Percentiles rank a stretch among this genome's conserved stretches.
Evolutionary conservation across 2,113 vertebrate species (phyloP).

Genomic region (Sinocyclocheilus grahami): DNA sequence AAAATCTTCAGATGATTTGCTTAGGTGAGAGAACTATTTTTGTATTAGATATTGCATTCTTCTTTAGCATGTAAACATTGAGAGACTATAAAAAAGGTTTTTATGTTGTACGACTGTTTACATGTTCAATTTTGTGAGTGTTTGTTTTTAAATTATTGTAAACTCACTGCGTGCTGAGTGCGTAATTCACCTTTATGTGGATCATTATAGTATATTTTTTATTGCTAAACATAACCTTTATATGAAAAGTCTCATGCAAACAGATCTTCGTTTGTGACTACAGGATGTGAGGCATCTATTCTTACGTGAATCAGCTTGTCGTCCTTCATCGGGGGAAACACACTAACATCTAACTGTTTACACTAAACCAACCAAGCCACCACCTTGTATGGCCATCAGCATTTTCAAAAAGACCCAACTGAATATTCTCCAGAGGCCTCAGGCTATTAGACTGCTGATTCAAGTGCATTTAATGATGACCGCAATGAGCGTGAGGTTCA

Average conservation of each 20-base stretch:
- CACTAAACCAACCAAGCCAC: constrained; percentile 32
- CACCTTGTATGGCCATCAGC: constrained; percentile 67
- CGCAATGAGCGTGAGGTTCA: neutral
- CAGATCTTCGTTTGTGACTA: neutral
- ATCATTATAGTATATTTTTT: neutral
- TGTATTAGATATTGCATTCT: constrained; percentile 16
- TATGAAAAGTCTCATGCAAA: neutral
- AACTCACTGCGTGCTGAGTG: neutral
- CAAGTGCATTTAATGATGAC: constrained; percentile 54
- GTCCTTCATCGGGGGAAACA: too few relatives aligned
- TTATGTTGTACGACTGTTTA: neutral
- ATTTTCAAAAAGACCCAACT: neutral
- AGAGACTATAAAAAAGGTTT: neutral
- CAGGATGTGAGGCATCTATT: constrained; percentile 10
- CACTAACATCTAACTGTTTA: constrained; percentile 58
- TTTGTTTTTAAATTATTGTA: neutral
- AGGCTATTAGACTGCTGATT: constrained; percentile 62
- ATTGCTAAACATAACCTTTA: constrained; percentile 35
- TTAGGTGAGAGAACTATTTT: neutral
- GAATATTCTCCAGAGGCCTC: neutral
- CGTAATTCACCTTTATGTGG: neutral
- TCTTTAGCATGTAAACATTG: neutral
- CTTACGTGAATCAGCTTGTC: constrained; percentile 62
- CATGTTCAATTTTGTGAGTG: neutral
- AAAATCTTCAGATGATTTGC: constrained; percentile 10